Evolutionary conservation across 2,888 invertebrate species (phyloP), one percentile per base, ranked within the genome.

Genomic region (Caenorhabditis sulstoni): DNA sequence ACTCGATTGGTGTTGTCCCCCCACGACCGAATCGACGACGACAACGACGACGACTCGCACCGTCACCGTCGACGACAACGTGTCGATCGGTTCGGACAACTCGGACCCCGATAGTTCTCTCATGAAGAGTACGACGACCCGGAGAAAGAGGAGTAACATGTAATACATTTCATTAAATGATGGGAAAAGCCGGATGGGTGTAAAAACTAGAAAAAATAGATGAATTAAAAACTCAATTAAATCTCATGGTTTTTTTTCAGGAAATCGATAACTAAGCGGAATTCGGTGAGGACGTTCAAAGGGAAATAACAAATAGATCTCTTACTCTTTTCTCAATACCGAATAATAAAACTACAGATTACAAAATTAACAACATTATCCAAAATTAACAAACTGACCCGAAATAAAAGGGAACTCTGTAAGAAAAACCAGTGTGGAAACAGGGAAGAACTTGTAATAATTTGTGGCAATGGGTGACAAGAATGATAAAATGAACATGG

Each of bases 301-400:
- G 47, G 18, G n/a, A 47, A 47, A 16, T 47, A 18, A 47, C 18
- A 14, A 41, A 41, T 41, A 41, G 2, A 41, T 8, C 12, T 41
- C 41, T 41, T 41, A 41, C 41, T 29, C 29, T 29, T 29, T 29
- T 29, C 29, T 29, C 29, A 29, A 7, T 29, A 5, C 29, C 29
- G 29, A 29, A 29, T 29, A 29, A 29, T 29, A 29, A 29, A 29
- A 29, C 29, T 61, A 70, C 61, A 53, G 52, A 50, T 70, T 50
- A 29, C 29, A 59, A 50, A 61, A 53, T 45, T 68, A 22, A 67
- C 66, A 44, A 67, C 23, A 59, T 59, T 68, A 68, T 59, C 59
- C 39, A 68, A 49, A 68, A 68, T 58, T n/a, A n/a, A 67, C n/a
- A 67, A 18, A 45, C 22, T 52, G 16, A 68, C 68, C 68, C 59